Percentiles rank a stretch among this genome's conserved stretches.
phyloP scores from a whole-genome alignment of 2,888 invertebrate genomes.

The Zaprionus bogoriensis region DNA sequence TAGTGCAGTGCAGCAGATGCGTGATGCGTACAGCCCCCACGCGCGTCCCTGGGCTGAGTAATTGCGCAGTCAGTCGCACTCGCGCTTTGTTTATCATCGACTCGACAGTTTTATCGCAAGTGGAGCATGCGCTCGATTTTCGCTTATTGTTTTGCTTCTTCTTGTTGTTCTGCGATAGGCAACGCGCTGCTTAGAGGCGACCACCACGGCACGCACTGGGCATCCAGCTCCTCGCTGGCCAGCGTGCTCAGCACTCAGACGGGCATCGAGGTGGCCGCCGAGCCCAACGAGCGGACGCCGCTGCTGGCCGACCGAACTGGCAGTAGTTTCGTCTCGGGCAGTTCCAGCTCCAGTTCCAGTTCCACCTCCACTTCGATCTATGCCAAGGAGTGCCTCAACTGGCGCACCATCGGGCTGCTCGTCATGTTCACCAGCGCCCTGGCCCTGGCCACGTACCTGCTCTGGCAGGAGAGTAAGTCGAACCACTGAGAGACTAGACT shows the following conservation, averaged over 20 bases:
- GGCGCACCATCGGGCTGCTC: slow-evolving; percentile 62
- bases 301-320: slow-evolving; percentile 21
- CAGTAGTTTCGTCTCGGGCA: not conserved
- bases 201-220: not conserved
- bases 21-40: slow-evolving; percentile 4
- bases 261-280: slow-evolving; percentile 1
- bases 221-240: not conserved
- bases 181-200: not conserved
- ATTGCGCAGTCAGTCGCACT: slow-evolving; percentile 18
- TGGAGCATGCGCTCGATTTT: slow-evolving; percentile 26
- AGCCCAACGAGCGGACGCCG: slow-evolving; percentile 29
- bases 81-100: slow-evolving; percentile 30
- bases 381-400: slow-evolving; percentile 58
- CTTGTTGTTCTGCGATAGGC: slow-evolving; percentile 53
- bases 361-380: slow-evolving; percentile 13
- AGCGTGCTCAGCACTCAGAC: slow-evolving; percentile 16
- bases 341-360: slow-evolving; percentile 4
- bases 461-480: slow-evolving; percentile 78
- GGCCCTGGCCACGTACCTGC: slow-evolving; percentile 75
- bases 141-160: slow-evolving; percentile 39
- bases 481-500: slow-evolving; percentile 3
- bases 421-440: slow-evolving; percentile 63
- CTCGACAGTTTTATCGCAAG: slow-evolving; percentile 51
- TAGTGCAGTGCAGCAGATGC: not conserved
- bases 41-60: not conserved